phyloP scores from a whole-genome alignment of 2,797 vertebrate species.

The Lutra lutra region DNA sequence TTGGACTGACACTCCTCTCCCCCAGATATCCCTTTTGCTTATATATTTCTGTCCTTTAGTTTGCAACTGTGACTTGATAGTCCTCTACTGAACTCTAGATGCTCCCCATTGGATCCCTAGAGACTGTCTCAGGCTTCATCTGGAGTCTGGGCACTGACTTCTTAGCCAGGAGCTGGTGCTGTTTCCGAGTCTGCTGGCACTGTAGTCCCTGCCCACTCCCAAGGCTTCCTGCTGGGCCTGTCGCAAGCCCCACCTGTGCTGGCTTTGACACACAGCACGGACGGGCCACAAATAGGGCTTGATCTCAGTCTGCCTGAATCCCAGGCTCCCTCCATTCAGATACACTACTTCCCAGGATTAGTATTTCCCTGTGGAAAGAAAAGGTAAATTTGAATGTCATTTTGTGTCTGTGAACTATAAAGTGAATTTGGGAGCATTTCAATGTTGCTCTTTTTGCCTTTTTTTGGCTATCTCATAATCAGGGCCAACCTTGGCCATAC shows the following conservation, averaged over 20 bases:
- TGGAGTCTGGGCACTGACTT: not conserved
- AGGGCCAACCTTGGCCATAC: not conserved
- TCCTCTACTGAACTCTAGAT: not conserved
- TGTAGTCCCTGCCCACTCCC: not conserved
- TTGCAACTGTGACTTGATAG: not conserved
- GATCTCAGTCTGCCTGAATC: not conserved
- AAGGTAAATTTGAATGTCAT: not conserved
- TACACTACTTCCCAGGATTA: not conserved
- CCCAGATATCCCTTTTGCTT: not conserved
- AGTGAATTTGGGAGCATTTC: conserved; percentile 37
- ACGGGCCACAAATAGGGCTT: not conserved
- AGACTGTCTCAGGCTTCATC: not conserved
- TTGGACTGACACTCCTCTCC: not conserved
- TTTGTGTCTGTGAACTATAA: conserved; percentile 25
- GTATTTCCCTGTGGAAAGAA: not conserved
- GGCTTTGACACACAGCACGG: not conserved
- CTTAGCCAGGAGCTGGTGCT: not conserved
- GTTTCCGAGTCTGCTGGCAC: not conserved
- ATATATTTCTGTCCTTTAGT: not conserved
- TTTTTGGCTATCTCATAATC: not conserved
- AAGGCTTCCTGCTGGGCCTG: not conserved
- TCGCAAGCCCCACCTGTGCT: not conserved
- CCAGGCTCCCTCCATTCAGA: not conserved
- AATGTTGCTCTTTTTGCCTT: conserved; percentile 19
- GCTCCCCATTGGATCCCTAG: not conserved